These are phyloP conservation scores for Drosophila siamana DNA, from an alignment of 2,888 invertebrate species.

Conservation along the genomic window DNA sequence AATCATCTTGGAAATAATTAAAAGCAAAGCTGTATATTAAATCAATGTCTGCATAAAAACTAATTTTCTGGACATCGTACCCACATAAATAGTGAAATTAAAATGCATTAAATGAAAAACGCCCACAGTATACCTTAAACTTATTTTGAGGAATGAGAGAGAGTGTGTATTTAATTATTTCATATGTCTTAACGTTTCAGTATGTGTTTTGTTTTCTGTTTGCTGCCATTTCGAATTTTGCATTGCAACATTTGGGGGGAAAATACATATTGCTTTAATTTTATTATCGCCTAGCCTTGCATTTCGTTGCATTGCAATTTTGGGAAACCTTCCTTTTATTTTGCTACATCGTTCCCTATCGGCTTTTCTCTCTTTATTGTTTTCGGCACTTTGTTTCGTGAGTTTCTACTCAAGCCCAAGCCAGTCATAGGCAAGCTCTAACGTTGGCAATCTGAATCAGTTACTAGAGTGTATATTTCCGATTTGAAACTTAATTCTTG, in stretches of 20 bases:
- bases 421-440: conserved; percentile 22
- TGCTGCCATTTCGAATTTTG: conserved; percentile 20
- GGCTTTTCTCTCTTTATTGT: no score
- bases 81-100: no score
- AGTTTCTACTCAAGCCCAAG: conserved; percentile 2
- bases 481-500: no score
- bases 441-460: conserved; percentile 26
- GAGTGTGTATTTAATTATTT: no score
- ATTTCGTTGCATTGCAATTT: not conserved
- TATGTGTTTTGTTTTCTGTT: conserved; percentile 23
- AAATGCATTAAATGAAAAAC: no score
- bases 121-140: no score
- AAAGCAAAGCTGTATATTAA: no score
- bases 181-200: conserved; percentile 14
- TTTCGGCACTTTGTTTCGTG: no score
- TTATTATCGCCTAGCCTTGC: conserved; percentile 25
- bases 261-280: conserved; percentile 35
- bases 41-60: no score
- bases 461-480: not conserved
- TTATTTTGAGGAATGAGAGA: no score
- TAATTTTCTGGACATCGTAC: no score
- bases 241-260: conserved; percentile 34
- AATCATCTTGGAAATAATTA: no score
- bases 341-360: not conserved
- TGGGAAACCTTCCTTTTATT: conserved; percentile 7